Evolutionary conservation across 2,797 vertebrate species (phyloP), one percentile per base, ranked within the genome.

Genomic region (Petrocephalus sullivani): DNA sequence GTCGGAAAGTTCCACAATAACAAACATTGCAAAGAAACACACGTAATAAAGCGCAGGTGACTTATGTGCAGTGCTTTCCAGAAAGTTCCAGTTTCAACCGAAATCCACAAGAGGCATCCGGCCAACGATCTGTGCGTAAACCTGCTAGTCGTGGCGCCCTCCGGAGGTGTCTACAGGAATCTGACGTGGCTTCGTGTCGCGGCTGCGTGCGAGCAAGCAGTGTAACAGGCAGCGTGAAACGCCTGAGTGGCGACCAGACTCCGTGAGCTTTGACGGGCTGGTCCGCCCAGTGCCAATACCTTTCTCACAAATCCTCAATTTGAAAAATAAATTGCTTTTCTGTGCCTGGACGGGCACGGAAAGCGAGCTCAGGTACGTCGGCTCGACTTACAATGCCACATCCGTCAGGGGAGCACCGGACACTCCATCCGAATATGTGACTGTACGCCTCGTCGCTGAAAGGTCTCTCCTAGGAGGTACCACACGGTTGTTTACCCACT

Each of bases 241-340:
- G 78, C 7, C n/a, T 23, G 54, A 85, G 12, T n/a, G 28, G 6
- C 21, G 51, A 16, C 78, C 49, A 3, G 33, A 28, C 84, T n/a
- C 53, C 28, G 19, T 54, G 84, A 14, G 21, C 19, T n/a, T 85
- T 57, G 12, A 53, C 49, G 16, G 53, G 84, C 56, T n/a, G 28
- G 14, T 19, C 28, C 14, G 3, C 16, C 23, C 53, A 33, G 84
- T n/a, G 84, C 8, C 7, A 9, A 51, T 51, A 51, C 46, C n/a
- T 23, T 28, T 28, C 82, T 54, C 19, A 4, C 82, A 2, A 28
- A 3, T 6, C 46, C 9, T 54, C 46, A 84, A 28, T 28, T 84
- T 54, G 10, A 84, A 23, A 84, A 21, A 81, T 81, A 84, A 84
- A 84, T 84, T 53, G 82, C 82, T 84, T 84, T 84, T 84, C 51